Evolutionary conservation across 2,797 vertebrate species (phyloP).

Genomic region (Clangula hyemalis): DNA sequence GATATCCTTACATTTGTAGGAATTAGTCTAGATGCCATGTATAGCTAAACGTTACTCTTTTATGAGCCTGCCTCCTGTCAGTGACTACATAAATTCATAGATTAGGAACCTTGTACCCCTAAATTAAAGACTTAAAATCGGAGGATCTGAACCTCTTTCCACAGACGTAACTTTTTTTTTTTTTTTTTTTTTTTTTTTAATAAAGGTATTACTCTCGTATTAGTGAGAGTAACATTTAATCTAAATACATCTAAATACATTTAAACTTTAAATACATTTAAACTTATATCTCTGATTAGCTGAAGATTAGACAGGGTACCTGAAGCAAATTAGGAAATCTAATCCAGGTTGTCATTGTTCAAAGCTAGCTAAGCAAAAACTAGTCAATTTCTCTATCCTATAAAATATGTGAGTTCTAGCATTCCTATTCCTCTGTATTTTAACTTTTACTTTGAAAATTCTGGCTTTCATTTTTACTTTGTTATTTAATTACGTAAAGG

Average conservation of each 20-base stretch:
- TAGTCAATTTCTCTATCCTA: background rate
- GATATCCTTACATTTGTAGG: background rate
- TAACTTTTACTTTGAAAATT: background rate
- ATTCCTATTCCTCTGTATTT: background rate
- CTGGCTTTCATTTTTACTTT: background rate
- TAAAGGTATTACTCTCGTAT: background rate
- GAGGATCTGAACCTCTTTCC: background rate
- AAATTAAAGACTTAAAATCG: background rate
- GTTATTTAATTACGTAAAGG: background rate
- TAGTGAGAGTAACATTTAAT: background rate
- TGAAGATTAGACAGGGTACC: constrained; percentile 9
- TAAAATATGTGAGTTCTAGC: background rate
- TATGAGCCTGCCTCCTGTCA: background rate
- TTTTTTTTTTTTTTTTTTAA: background rate
- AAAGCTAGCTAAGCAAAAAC: background rate
- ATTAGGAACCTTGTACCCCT: background rate
- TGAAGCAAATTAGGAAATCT: background rate
- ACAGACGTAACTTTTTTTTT: background rate
- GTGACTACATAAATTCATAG: background rate
- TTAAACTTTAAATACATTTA: constrained; percentile 10
- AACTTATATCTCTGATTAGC: constrained; percentile 22
- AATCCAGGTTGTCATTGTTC: background rate
- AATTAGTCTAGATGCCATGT: background rate
- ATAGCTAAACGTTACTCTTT: background rate
- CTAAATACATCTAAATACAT: background rate